These are phyloP conservation scores for Brachystomella parvula DNA, from an alignment of 1,140 invertebrate species.

Conservation along the genomic window DNA sequence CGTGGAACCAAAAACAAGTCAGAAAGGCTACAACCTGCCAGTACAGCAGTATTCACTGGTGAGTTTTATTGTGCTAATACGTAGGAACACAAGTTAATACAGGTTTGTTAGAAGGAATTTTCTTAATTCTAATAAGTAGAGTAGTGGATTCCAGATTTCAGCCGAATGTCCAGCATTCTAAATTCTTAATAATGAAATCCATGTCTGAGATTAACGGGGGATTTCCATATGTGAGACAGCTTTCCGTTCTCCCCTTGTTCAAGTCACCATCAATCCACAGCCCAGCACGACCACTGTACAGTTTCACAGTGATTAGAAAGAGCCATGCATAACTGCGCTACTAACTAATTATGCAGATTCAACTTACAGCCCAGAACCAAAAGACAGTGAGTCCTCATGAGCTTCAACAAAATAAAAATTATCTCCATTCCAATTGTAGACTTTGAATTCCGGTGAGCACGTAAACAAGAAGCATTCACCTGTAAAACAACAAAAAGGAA, in stretches of 20 bases:
- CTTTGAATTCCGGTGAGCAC: conserved; percentile 58
- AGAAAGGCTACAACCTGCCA: too few species aligned
- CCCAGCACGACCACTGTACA: conserved; percentile 1
- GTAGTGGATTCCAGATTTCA: not conserved
- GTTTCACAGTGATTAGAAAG: not conserved
- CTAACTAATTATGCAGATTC: not conserved
- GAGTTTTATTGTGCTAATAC: too few species aligned
- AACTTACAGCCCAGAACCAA: conserved; percentile 92
- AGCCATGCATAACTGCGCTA: not conserved
- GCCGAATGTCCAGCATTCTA: conserved; percentile 91
- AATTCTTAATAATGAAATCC: conserved; percentile 90
- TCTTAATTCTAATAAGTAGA: not conserved
- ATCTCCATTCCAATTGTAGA: conserved; percentile 96
- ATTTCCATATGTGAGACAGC: conserved; percentile 92
- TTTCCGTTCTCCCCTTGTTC: conserved; percentile 76
- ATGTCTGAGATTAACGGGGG: conserved; percentile 80
- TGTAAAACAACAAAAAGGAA: conserved; percentile 46
- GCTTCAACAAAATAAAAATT: conserved; percentile 98
- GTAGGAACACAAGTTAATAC: too few species aligned
- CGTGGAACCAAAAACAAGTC: too few species aligned
- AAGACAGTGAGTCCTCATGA: conserved; percentile 85
- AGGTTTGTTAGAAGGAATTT: too few species aligned
- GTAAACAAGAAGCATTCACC: conserved; percentile 93
- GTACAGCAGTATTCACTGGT: too few species aligned
- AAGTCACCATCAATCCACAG: conserved; percentile 61